Percentiles rank a stretch among this genome's conserved stretches.
phyloP scores from a whole-genome alignment of 64 coral and sea anemone species.

The Astreopora myriophthalma region DNA sequence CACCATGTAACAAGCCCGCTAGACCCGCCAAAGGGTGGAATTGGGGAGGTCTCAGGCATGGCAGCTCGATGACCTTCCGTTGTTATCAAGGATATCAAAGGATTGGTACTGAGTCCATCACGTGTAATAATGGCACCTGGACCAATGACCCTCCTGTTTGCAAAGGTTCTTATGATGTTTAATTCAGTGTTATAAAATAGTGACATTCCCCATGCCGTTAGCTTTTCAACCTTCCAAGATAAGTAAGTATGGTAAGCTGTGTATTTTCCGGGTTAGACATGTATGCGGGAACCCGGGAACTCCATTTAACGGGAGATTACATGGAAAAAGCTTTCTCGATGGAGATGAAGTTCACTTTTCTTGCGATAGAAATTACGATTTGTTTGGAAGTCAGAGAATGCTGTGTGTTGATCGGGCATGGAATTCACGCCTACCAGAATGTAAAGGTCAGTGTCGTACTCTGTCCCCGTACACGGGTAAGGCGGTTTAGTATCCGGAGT shows the following conservation, averaged over 20 bases:
- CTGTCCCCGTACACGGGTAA: no score
- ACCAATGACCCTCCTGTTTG: not conserved
- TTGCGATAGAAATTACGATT: not conserved
- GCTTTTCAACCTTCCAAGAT: not conserved
- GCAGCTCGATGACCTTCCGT: not conserved
- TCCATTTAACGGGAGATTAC: not conserved
- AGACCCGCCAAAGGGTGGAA: not conserved
- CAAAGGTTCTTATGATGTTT: not conserved
- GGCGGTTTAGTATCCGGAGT: no score
- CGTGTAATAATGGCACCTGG: conserved; percentile 34
- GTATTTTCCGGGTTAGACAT: not conserved
- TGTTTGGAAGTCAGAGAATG: not conserved
- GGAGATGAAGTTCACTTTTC: conserved; percentile 19
- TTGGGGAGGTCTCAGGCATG: not conserved
- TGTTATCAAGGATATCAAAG: not conserved
- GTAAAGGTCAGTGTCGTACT: conserved; percentile 2
- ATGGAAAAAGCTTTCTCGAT: not conserved
- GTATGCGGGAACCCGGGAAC: not conserved
- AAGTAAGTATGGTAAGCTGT: not conserved
- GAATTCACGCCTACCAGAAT: not conserved
- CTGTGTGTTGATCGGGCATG: not conserved
- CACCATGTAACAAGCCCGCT: not conserved
- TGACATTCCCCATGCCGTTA: not conserved
- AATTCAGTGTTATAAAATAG: not conserved
- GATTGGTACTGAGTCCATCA: not conserved